A percentile compares a stretch with the other conserved stretches of the same genome.
These are phyloP conservation scores for Nematostella vectensis DNA, from an alignment of 92 coral and sea anemone genomes.

Conservation along the genomic window DNA sequence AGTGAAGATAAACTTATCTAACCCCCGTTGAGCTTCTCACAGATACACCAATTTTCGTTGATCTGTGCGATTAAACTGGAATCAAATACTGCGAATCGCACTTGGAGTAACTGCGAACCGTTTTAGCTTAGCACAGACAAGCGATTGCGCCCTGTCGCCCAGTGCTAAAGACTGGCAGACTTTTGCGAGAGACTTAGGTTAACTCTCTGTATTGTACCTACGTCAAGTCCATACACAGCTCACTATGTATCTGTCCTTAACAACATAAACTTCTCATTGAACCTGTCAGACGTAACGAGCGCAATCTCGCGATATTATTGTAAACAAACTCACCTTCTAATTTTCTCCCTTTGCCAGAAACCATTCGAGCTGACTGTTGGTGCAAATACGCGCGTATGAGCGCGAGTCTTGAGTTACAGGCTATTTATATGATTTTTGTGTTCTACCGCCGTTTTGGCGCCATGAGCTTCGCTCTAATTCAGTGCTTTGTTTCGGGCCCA, in stretches of 20 bases:
- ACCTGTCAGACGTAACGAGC: not conserved
- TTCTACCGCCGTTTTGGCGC: constrained; percentile 95
- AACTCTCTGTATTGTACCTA: too few relatives aligned
- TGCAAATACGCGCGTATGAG: constrained; percentile 70
- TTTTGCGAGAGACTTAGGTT: too few relatives aligned
- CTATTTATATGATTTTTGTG: constrained; percentile 88
- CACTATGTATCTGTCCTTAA: too few relatives aligned
- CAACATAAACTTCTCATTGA: not conserved
- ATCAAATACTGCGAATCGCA: too few relatives aligned
- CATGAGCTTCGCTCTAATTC: constrained; percentile 70
- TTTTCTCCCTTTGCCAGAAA: too few relatives aligned
- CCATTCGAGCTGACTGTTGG: too few relatives aligned
- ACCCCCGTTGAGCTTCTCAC: constrained; percentile 66
- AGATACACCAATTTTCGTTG: constrained; percentile 88
- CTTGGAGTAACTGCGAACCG: too few relatives aligned
- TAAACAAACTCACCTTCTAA: constrained; percentile 19
- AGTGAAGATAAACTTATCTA: constrained; percentile 89
- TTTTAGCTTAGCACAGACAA: too few relatives aligned
- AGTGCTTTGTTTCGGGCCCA: constrained; percentile 88
- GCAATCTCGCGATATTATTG: not conserved
- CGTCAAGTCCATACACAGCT: too few relatives aligned
- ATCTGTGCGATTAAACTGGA: constrained; percentile 77
- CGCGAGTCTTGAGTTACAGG: constrained; percentile 76
- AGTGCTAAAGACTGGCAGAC: too few relatives aligned
- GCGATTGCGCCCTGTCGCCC: too few relatives aligned